phyloP scores from a whole-genome alignment of 1,140 invertebrate species.

The Cotesia glomerata region DNA sequence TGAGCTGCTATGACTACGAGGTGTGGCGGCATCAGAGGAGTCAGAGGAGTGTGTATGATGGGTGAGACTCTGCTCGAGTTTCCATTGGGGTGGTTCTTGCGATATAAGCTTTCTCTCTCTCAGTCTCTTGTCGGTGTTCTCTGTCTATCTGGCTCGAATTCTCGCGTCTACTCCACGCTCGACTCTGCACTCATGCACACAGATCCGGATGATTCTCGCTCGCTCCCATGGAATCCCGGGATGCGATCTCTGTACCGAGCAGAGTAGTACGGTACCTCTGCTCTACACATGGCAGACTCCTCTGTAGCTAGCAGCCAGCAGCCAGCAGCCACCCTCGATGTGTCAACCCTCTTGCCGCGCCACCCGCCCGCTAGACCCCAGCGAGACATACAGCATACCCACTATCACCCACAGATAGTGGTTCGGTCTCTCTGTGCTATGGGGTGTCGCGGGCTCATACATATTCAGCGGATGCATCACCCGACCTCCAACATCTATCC shows the following conservation, averaged over 20 bases:
- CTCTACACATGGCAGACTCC: slow-evolving; percentile 28
- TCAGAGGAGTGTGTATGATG: slow-evolving; percentile 60
- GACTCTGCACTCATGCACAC: background rate
- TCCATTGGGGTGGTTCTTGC: slow-evolving; percentile 61
- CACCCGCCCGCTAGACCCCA: slow-evolving; percentile 42
- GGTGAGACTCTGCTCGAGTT: slow-evolving; percentile 56
- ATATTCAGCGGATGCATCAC: slow-evolving; percentile 62
- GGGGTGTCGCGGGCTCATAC: slow-evolving; percentile 61
- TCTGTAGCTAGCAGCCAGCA: slow-evolving; percentile 8
- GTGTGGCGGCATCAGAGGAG: slow-evolving; percentile 32
- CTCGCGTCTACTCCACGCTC: background rate
- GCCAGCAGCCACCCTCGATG: slow-evolving; percentile 23
- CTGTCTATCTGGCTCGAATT: background rate
- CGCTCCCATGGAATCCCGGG: background rate
- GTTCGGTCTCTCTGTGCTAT: slow-evolving; percentile 56
- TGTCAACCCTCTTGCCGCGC: slow-evolving; percentile 25
- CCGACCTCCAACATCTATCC: slow-evolving; percentile 36
- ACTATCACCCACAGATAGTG: slow-evolving; percentile 63
- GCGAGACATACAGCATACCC: slow-evolving; percentile 59
- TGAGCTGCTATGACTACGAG: slow-evolving; percentile 10
- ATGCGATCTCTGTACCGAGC: background rate
- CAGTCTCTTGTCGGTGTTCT: slow-evolving; percentile 33
- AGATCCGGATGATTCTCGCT: background rate
- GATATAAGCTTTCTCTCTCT: slow-evolving; percentile 55
- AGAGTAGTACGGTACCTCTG: background rate